Conservation (phyloP, 2,888 invertebrate genomes). For the Adelphocoris suturalis region DNA sequence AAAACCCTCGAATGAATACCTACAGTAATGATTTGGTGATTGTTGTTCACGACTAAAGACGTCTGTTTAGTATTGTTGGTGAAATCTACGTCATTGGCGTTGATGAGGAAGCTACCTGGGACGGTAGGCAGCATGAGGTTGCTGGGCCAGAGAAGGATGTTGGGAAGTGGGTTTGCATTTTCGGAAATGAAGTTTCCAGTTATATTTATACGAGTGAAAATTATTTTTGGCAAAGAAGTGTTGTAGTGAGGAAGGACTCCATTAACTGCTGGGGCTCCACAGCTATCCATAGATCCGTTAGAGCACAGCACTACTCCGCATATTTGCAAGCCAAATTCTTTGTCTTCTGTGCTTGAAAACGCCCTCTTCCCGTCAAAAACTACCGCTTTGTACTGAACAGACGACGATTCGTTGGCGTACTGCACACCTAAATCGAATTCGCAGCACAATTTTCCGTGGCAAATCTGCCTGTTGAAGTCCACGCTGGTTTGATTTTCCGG, state of each 20-base stretch:
- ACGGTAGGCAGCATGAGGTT: not conserved
- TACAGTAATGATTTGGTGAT: not conserved
- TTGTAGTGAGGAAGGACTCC: not conserved
- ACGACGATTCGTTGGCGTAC: not conserved
- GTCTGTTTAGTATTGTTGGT: not conserved
- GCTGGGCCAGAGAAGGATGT: conserved; percentile 6
- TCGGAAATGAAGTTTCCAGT: not conserved
- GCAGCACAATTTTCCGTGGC: conserved; percentile 53
- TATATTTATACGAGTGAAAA: not conserved
- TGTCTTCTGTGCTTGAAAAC: not conserved
- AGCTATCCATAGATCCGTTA: not conserved
- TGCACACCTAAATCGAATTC: not conserved
- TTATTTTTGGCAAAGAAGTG: not conserved
- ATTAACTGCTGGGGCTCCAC: not conserved
- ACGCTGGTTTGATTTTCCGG: not conserved
- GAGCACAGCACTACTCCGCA: conserved; percentile 15
- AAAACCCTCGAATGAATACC: not conserved
- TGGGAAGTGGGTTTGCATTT: not conserved
- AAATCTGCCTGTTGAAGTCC: not conserved
- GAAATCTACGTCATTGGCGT: not conserved
- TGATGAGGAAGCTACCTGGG: not conserved
- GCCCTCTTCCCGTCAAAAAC: conserved; percentile 33
- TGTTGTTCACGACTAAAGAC: not conserved
- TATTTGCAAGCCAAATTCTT: conserved; percentile 33
- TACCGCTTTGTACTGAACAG: not conserved